phyloP scores from a whole-genome alignment of 1,140 invertebrate genomes.

The Frieseomelitta varia region DNA sequence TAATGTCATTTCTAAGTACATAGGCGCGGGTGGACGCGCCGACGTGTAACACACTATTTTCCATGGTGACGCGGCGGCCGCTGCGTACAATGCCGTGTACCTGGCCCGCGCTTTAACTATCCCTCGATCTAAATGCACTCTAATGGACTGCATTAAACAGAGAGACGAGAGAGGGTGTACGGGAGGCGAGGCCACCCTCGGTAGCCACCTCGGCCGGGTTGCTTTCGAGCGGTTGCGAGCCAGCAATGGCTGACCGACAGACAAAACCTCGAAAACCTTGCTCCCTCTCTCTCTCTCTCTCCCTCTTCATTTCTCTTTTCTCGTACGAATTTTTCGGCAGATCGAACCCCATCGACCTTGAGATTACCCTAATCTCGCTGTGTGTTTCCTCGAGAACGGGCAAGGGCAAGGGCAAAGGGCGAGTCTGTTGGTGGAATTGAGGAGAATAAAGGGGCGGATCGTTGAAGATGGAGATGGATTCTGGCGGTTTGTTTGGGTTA shows the following conservation, averaged over 20 bases:
- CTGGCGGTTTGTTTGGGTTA: not conserved
- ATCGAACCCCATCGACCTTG: conserved; percentile 10
- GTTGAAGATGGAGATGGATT: conserved; percentile 4
- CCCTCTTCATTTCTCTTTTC: not conserved
- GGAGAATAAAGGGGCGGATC: conserved; percentile 18
- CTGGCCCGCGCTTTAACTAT: conserved; percentile 78
- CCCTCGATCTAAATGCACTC: conserved; percentile 81
- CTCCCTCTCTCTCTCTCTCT: not conserved
- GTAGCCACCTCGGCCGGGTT: conserved; percentile 4
- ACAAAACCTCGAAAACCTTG: conserved; percentile 37
- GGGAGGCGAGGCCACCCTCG: conserved; percentile 29
- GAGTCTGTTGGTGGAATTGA: not conserved
- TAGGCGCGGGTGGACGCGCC: not conserved
- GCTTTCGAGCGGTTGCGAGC: conserved; percentile 38
- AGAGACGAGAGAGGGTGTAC: conserved; percentile 66
- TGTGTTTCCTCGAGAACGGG: too few species aligned
- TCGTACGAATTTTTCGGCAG: conserved; percentile 26
- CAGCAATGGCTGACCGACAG: conserved; percentile 45
- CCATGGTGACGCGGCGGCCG: conserved; percentile 64
- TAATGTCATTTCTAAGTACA: conserved; percentile 76
- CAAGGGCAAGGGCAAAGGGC: not conserved
- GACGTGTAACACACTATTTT: conserved; percentile 75
- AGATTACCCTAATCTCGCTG: not conserved
- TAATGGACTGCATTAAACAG: conserved; percentile 73
- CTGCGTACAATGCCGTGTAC: conserved; percentile 62